Percentiles rank a stretch among this genome's conserved stretches.
Evolutionary conservation across 2,888 invertebrate genomes (phyloP).

Genomic region (Lamproptera curius): DNA sequence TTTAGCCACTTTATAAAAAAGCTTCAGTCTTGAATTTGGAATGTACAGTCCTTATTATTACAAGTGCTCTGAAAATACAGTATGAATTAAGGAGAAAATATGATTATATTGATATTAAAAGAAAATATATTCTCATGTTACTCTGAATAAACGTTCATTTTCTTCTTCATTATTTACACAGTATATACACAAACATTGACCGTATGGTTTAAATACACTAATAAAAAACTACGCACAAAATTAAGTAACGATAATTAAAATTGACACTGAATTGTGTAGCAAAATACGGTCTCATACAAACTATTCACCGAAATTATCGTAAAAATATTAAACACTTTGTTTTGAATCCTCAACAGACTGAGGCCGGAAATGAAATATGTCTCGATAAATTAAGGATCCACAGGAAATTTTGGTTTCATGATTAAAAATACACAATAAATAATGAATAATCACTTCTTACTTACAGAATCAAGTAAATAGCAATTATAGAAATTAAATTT

Average conservation of each 20-base stretch:
- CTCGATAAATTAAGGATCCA: slow-evolving; percentile 13
- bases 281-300: slow-evolving; percentile 32
- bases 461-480: slow-evolving; percentile 38
- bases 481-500: slow-evolving; percentile 57
- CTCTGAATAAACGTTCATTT: too few relatives aligned
- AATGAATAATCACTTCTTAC: slow-evolving; percentile 8
- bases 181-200: slow-evolving; percentile 31
- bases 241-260: background rate
- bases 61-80: slow-evolving; percentile 42
- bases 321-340: slow-evolving; percentile 46
- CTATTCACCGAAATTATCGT: slow-evolving; percentile 9
- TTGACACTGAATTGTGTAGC: background rate
- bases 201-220: slow-evolving; percentile 19
- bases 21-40: slow-evolving; percentile 70
- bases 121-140: too few relatives aligned
- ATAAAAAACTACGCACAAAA: background rate
- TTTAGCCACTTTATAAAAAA: slow-evolving; percentile 53
- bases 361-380: slow-evolving; percentile 58
- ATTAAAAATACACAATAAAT: slow-evolving; percentile 4
- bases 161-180: too few relatives aligned
- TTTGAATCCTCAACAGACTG: slow-evolving; percentile 68
- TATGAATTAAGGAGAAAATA: background rate
- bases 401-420: slow-evolving; percentile 11
- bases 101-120: too few relatives aligned
- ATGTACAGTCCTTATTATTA: slow-evolving; percentile 48